phyloP scores from a whole-genome alignment of 2,797 vertebrate species.

The Hydrolagus colliei region DNA sequence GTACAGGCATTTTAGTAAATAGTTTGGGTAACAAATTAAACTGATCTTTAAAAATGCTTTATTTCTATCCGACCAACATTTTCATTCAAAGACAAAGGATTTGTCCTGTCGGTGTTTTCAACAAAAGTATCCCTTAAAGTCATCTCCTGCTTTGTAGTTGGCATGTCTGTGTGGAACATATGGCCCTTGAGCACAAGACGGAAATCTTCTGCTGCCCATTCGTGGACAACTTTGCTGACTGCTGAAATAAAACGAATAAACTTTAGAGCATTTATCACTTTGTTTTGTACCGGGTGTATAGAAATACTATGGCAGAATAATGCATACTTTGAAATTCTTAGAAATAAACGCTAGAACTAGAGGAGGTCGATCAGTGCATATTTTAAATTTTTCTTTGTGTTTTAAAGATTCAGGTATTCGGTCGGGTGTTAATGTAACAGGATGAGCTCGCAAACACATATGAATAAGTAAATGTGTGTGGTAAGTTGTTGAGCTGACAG shows the following conservation, averaged over 20 bases:
- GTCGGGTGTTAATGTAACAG: too few species aligned
- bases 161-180: background rate
- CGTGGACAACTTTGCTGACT: background rate
- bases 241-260: background rate
- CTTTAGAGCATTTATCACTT: background rate
- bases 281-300: background rate
- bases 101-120: background rate
- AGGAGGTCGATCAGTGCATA: too few species aligned
- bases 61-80: background rate
- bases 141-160: conserved; percentile 20
- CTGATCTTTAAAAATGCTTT: background rate
- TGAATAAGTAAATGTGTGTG: too few species aligned
- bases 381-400: too few species aligned
- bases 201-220: background rate
- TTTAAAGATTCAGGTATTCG: too few species aligned
- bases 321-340: background rate
- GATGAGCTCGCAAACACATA: too few species aligned
- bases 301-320: background rate
- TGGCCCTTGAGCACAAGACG: background rate
- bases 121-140: conserved; percentile 9
- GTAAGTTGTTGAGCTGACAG: too few species aligned
- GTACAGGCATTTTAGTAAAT: background rate
- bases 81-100: background rate
- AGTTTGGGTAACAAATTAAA: background rate
- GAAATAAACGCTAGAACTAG: background rate